A percentile compares a stretch with the other conserved stretches of the same genome.
phyloP scores from a whole-genome alignment of 2,113 vertebrate species.

The Clarias batrachus region DNA sequence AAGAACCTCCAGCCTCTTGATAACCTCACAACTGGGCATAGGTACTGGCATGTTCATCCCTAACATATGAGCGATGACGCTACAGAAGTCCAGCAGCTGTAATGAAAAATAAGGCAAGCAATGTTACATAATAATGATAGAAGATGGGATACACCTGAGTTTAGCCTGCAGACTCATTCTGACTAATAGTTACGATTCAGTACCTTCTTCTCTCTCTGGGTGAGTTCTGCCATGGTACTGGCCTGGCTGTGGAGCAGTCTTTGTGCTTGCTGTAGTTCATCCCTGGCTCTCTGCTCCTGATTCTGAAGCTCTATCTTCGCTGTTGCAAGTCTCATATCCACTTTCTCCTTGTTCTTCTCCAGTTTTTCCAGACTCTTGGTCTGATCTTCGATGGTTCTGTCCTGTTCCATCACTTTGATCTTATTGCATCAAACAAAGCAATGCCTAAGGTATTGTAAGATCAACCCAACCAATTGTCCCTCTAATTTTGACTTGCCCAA shows the following conservation, averaged over 20 bases:
- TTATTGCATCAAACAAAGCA: conserved; percentile 67
- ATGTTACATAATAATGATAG: not conserved
- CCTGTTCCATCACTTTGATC: conserved; percentile 85
- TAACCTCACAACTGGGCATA: conserved; percentile 83
- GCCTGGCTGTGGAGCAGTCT: conserved; percentile 71
- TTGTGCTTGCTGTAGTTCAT: conserved; percentile 69
- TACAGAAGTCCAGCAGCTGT: conserved; percentile 83
- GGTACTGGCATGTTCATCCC: conserved; percentile 70
- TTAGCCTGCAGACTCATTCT: not conserved
- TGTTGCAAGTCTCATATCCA: conserved; percentile 72
- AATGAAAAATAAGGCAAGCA: conserved; percentile 14
- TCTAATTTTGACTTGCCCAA: not conserved
- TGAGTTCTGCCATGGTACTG: conserved; percentile 74
- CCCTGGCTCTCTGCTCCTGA: conserved; percentile 66
- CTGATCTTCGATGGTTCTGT: conserved; percentile 78
- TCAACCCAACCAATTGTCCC: not conserved
- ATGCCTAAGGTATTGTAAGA: conserved; percentile 26
- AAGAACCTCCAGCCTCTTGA: conserved; percentile 77
- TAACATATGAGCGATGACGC: conserved; percentile 78
- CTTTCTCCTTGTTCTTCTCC: conserved; percentile 77
- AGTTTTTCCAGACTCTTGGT: conserved; percentile 75
- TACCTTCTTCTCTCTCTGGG: conserved; percentile 82
- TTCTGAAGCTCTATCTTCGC: conserved; percentile 76
- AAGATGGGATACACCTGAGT: not conserved
- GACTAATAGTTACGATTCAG: not conserved